A percentile compares a stretch with the other conserved stretches of the same genome.
Conservation (phyloP, 1,140 invertebrate species). For the Drosophila mojavensis region DNA sequence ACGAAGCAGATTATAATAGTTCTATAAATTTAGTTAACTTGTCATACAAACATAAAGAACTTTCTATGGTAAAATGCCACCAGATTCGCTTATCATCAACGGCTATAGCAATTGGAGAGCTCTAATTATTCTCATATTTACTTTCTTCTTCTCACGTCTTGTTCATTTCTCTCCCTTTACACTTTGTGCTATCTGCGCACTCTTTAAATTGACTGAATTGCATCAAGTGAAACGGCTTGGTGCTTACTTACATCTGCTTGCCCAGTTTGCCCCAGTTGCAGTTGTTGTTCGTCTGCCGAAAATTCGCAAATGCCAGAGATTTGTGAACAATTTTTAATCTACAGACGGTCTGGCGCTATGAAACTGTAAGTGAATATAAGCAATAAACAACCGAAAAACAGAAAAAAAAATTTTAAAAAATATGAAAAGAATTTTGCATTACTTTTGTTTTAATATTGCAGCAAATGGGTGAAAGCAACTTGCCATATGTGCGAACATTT, state of each 20-base stretch:
- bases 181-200: neutral
- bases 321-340: conserved; percentile 62
- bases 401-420: neutral
- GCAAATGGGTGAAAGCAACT: conserved; percentile 67
- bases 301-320: conserved; percentile 26
- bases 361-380: conserved; percentile 23
- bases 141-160: too few relatives aligned
- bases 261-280: conserved; percentile 2
- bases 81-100: too few relatives aligned
- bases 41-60: too few relatives aligned
- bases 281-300: conserved; percentile 6
- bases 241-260: conserved; percentile 27
- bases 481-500: conserved; percentile 76
- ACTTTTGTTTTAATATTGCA: conserved; percentile 79
- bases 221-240: conserved; percentile 2
- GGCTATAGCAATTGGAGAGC: too few relatives aligned
- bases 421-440: conserved; percentile 61
- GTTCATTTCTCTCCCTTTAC: neutral
- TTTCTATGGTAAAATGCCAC: too few relatives aligned
- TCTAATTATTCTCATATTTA: too few relatives aligned
- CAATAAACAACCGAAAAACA: neutral
- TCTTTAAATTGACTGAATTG: conserved; percentile 6
- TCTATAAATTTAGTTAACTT: too few relatives aligned
- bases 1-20: too few relatives aligned
- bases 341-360: conserved; percentile 10